phyloP scores from a whole-genome alignment of 2,888 invertebrate genomes.

The Tenthredo livida region DNA sequence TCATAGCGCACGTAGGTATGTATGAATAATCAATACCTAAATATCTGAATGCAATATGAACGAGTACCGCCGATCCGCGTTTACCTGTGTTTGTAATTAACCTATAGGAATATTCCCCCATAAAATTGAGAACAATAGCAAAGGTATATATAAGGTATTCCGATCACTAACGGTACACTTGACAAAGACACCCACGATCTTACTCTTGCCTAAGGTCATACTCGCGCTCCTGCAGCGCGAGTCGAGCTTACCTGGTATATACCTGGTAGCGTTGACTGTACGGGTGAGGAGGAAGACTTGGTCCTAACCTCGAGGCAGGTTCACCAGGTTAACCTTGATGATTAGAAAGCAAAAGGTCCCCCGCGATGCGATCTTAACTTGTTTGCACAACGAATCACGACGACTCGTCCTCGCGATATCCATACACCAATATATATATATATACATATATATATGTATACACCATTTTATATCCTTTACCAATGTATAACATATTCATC shows the following conservation, averaged over 20 bases:
- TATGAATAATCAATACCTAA: no score
- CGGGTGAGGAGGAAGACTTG: conserved; percentile 35
- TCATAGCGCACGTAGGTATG: no score
- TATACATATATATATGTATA: neutral
- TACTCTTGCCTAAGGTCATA: conserved; percentile 51
- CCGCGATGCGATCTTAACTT: conserved; percentile 58
- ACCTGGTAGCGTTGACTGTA: neutral
- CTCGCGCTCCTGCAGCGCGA: neutral
- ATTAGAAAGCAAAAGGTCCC: conserved; percentile 77
- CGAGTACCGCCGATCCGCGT: neutral
- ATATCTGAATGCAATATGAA: no score
- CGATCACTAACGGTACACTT: conserved; percentile 50
- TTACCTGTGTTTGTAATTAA: conserved; percentile 19
- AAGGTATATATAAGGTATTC: conserved; percentile 16
- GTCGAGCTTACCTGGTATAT: neutral
- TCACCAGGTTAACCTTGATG: conserved; percentile 75
- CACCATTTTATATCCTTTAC: conserved; percentile 10
- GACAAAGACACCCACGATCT: conserved; percentile 52
- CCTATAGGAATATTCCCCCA: neutral
- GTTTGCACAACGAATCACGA: conserved; percentile 69
- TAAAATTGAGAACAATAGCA: conserved; percentile 8
- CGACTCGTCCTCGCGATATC: conserved; percentile 73
- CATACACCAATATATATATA: neutral
- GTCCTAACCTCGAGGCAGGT: conserved; percentile 65
- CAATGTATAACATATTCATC: neutral